Conservation (phyloP, 1,140 invertebrate species). For the Microplitis demolitor region DNA sequence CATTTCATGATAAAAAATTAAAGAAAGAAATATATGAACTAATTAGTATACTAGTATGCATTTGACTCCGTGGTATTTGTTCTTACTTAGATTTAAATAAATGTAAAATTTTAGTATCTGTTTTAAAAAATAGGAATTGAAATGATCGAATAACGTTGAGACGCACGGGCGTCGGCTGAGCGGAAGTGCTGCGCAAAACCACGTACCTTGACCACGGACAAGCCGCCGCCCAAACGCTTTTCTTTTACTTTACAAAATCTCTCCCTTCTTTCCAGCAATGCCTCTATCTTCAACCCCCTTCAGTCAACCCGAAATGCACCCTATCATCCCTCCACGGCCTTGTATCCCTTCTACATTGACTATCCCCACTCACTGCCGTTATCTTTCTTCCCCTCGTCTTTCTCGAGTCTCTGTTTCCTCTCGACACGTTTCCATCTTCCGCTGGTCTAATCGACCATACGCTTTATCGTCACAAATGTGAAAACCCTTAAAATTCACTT, state of each 20-base stretch:
- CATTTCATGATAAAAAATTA: too few species aligned
- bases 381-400: constrained; percentile 31
- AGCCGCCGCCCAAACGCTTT: constrained; percentile 37
- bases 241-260: constrained; percentile 12
- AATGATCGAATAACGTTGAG: not conserved
- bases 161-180: constrained; percentile 35
- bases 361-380: constrained; percentile 20
- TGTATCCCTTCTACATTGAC: constrained; percentile 14
- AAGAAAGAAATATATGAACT: too few species aligned
- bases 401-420: constrained; percentile 30
- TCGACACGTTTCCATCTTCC: constrained; percentile 21
- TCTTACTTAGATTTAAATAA: not conserved
- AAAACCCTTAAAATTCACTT: not conserved
- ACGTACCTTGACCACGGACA: constrained; percentile 59
- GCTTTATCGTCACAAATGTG: not conserved
- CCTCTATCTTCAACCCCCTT: constrained; percentile 26
- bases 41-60: too few species aligned
- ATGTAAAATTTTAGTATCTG: not conserved
- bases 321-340: constrained; percentile 15
- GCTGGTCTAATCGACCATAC: constrained; percentile 7
- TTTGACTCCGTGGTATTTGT: too few species aligned
- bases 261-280: constrained; percentile 29
- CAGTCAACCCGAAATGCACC: constrained; percentile 8
- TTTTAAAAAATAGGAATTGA: not conserved
- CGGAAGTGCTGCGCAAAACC: constrained; percentile 44